Evolutionary conservation across 2,888 invertebrate genomes (phyloP).

Genomic region (Alitta virens): DNA sequence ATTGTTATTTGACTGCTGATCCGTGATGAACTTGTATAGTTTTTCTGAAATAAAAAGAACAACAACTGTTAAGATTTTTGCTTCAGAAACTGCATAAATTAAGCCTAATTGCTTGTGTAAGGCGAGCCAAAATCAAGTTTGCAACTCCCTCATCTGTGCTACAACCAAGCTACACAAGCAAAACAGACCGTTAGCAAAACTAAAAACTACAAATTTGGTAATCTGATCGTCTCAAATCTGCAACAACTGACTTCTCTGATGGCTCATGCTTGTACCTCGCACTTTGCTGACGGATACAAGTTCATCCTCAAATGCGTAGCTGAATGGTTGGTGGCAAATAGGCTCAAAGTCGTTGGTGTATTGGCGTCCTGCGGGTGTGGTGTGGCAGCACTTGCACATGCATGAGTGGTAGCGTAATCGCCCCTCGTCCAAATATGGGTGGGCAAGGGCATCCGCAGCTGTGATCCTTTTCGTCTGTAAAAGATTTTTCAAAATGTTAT

Average conservation of each 20-base stretch:
- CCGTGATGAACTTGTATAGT: constrained; percentile 98
- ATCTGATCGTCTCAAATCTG: too few relatives aligned
- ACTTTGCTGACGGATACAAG: constrained; percentile 59
- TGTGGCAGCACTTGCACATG: constrained; percentile 96
- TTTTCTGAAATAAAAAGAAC: constrained; percentile 70
- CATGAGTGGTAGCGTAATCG: constrained; percentile 98
- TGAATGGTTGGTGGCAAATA: constrained; percentile 84
- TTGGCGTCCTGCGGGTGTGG: constrained; percentile 72
- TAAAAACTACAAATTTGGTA: too few relatives aligned
- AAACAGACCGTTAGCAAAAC: too few relatives aligned
- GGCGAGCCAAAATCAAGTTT: too few relatives aligned
- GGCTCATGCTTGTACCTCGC: constrained; percentile 69
- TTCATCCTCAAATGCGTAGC: constrained; percentile 30
- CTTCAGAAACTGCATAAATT: background rate
- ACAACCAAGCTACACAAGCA: background rate
- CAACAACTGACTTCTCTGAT: background rate
- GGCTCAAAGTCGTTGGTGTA: constrained; percentile 85
- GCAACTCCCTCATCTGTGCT: too few relatives aligned
- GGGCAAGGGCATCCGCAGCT: constrained; percentile 90
- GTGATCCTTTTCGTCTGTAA: constrained; percentile 87
- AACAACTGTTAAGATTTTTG: background rate
- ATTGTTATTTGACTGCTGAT: constrained; percentile 87
- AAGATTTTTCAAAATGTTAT: too few relatives aligned
- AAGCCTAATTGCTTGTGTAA: too few relatives aligned
- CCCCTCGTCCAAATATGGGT: constrained; percentile 97